Evolutionary conservation across 2,797 vertebrate genomes (phyloP), one percentile per base, ranked within the genome.

Genomic region (Siniperca undulata): DNA sequence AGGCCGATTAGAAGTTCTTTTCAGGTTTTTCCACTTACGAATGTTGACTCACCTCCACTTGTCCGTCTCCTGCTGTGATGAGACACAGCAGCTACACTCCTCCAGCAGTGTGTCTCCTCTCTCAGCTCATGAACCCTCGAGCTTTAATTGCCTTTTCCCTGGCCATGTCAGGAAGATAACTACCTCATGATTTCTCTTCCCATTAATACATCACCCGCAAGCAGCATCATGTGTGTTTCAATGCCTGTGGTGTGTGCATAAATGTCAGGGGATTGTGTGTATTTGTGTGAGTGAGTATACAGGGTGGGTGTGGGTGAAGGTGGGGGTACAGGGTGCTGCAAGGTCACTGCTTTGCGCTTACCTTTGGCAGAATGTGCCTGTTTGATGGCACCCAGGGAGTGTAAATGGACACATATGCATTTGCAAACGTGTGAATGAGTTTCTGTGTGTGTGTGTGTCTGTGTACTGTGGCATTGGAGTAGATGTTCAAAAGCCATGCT

Each of bases 341-440:
- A 90, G 85, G 89, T 90, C 87, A 84, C 70, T 42, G 78, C 87
- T 80, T 71, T 87, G 71, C 2, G 56, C 52, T 77, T 79, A 70
- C 75, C 74, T 80, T 82, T 42, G 74, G 81, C 70, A 84, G 65
- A 80, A 61, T 77, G 59, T 48, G 67, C 19, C 42, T 72, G 80
- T 86, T 83, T 91, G 85, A 92, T 84, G 85, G 85, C 68, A 61
- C 74, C 77, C 74, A 48, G 68, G 62, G 70, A 86, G 69, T 9
- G 48, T 34, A 34, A 78, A 74, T 52, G 69, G 52, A 71, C 70
- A 78, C 48, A 72, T 88, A 70, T 86, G 76, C 76, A 87, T 81
- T 68, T 56, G 65, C n/a, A 40, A 78, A 77, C 6, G 44, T 82
- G 64, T 72, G 66, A 70, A 68, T 56, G 59, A 59, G 55, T 76